These are phyloP conservation scores for Imbricaverruca yamaguchii DNA, from an alignment of 2,888 invertebrate species.

Conservation along the genomic window DNA sequence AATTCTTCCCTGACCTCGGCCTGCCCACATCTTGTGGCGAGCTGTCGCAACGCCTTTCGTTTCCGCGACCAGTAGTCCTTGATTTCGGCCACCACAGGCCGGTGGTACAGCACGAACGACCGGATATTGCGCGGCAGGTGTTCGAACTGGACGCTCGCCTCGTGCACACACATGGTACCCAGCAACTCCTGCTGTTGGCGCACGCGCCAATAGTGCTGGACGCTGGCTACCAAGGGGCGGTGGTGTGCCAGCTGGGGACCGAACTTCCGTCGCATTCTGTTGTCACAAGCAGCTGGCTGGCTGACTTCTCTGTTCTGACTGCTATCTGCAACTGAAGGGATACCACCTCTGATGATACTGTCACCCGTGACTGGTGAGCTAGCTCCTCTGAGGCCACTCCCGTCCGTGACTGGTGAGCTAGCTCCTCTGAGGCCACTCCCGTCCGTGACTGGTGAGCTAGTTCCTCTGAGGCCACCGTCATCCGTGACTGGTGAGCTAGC, in stretches of 20 bases:
- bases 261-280: background rate
- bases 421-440: too few relatives aligned
- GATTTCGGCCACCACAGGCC: background rate
- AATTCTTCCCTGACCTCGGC: background rate
- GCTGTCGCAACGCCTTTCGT: background rate
- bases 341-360: too few relatives aligned
- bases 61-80: background rate
- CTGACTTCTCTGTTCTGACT: too few relatives aligned
- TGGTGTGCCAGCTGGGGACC: background rate
- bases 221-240: background rate
- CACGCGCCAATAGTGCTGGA: background rate
- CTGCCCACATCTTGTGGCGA: background rate
- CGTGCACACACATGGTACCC: background rate
- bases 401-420: too few relatives aligned
- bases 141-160: background rate
- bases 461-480: too few relatives aligned
- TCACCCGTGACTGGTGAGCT: too few relatives aligned
- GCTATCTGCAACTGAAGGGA: too few relatives aligned
- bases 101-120: slow-evolving; percentile 17
- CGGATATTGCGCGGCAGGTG: slow-evolving; percentile 9
- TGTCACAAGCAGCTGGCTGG: too few relatives aligned
- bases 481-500: too few relatives aligned
- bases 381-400: too few relatives aligned
- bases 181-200: background rate
- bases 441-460: too few relatives aligned